A percentile compares a stretch with the other conserved stretches of the same genome.
These are phyloP conservation scores for Cisticola juncidis DNA, from an alignment of 2,113 vertebrate genomes.

Conservation along the genomic window DNA sequence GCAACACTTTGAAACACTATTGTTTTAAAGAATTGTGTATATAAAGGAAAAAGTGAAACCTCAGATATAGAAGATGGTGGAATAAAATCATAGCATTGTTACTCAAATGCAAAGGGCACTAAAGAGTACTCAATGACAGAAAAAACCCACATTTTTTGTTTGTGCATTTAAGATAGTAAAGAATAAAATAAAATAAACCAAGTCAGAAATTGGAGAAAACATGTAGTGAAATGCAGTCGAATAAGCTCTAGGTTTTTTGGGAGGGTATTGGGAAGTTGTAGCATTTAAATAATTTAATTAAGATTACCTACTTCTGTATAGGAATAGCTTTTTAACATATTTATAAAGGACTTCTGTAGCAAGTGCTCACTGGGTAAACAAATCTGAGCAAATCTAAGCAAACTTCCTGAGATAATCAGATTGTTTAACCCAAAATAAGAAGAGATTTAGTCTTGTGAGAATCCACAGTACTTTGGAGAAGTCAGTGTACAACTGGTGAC, in stretches of 20 bases:
- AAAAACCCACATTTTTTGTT: not conserved
- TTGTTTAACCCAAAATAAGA: not conserved
- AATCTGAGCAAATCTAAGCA: too few relatives aligned
- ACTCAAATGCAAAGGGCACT: not conserved
- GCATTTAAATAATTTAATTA: not conserved
- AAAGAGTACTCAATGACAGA: not conserved
- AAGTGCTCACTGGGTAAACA: not conserved
- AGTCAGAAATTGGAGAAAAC: not conserved
- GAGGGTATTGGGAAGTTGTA: not conserved
- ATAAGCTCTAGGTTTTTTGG: not conserved
- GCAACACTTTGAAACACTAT: not conserved
- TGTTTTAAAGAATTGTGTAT: not conserved
- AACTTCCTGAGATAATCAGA: not conserved
- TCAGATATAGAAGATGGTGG: not conserved
- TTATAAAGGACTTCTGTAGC: not conserved
- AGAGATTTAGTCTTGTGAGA: not conserved
- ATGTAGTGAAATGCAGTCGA: not conserved
- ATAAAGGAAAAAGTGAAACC: not conserved
- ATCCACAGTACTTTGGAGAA: not conserved
- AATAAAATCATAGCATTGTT: not conserved
- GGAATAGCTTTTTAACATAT: not conserved
- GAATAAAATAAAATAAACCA: not conserved
- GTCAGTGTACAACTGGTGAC: not conserved
- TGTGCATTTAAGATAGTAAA: not conserved
- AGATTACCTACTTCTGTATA: rapidly evolving